Evolutionary conservation across 2,113 vertebrate species (phyloP), one percentile per base, ranked within the genome.

Genomic region (Zosterops japonicus): DNA sequence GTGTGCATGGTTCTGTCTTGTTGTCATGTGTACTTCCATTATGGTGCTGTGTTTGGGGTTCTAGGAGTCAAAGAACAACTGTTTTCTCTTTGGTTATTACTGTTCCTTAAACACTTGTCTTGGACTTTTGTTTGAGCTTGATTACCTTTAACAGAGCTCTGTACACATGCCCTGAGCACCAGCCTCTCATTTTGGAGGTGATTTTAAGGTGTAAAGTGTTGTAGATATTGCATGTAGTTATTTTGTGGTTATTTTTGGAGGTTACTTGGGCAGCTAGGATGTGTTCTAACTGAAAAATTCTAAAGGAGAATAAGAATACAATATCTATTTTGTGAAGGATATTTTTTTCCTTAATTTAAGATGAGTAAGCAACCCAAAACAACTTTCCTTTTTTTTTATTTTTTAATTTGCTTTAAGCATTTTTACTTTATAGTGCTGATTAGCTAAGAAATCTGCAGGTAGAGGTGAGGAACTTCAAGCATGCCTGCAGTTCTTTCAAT

Each of bases 1-100:
- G 2, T 36, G 4, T 53, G 11, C 8, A 4, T 9, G 14, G 5
- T 8, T 5, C 18, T 63, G 36, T 6, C 47, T 76, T 8, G 0
- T 36, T 28, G 15, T 35, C 7, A 11, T 3, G 6, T 47, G 15
- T 47, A 36, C 7, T 65, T 33, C 23, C 27, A 36, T 14, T 42
- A 22, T 7, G n/a, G 12, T 46, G 24, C 25, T 36, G 11, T 8
- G 3, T 44, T 52, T 65, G 22, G 5, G 5, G 55, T 65, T 67
- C 28, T 53, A 28, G n/a, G 5, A 47, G 42, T 28, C 22, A 71
- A 63, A 22, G 11, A 76, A n/a, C 18, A 83, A 4, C 9, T 4
- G 0, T 50, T 91, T 75, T 50, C 29, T 68, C 15, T 7, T 14
- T 41, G 22, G 14, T 60, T 39, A 12, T 46, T 35, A 6, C 11